phyloP scores from a whole-genome alignment of 2,113 vertebrate species.

The Orcinus orca region DNA sequence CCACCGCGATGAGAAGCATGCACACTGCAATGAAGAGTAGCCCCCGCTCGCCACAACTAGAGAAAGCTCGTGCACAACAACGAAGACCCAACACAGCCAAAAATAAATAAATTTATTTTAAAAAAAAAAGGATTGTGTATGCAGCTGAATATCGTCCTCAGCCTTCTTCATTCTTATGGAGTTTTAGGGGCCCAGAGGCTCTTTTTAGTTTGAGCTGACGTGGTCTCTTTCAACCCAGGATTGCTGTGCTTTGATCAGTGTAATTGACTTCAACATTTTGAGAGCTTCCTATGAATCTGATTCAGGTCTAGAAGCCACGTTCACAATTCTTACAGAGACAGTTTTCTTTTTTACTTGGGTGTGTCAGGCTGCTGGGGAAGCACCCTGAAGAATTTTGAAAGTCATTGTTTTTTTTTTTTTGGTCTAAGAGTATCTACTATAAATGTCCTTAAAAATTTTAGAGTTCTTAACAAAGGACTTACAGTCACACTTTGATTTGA shows the following conservation, averaged over 20 bases:
- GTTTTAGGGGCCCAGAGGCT: background rate
- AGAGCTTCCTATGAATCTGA: background rate
- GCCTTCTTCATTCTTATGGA: background rate
- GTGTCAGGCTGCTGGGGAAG: background rate
- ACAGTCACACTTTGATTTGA: background rate
- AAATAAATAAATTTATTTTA: too few relatives aligned
- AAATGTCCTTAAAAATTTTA: background rate
- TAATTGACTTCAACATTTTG: background rate
- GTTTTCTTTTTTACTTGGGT: background rate
- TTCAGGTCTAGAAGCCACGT: background rate
- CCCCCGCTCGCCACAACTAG: too few relatives aligned
- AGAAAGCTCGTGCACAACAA: too few relatives aligned
- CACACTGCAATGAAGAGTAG: too few relatives aligned
- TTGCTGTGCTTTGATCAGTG: background rate
- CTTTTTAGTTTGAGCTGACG: background rate
- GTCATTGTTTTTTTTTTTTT: background rate
- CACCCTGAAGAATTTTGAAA: background rate
- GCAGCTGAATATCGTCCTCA: background rate
- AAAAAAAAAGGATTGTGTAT: background rate
- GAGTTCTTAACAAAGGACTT: conserved; percentile 39
- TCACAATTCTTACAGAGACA: background rate
- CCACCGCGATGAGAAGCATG: fast-evolving
- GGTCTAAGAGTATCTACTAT: background rate
- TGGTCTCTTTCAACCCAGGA: background rate
- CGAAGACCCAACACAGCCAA: too few relatives aligned